Conservation (phyloP, 1,140 invertebrate species). For the Pseudomyrmex sp. region DNA sequence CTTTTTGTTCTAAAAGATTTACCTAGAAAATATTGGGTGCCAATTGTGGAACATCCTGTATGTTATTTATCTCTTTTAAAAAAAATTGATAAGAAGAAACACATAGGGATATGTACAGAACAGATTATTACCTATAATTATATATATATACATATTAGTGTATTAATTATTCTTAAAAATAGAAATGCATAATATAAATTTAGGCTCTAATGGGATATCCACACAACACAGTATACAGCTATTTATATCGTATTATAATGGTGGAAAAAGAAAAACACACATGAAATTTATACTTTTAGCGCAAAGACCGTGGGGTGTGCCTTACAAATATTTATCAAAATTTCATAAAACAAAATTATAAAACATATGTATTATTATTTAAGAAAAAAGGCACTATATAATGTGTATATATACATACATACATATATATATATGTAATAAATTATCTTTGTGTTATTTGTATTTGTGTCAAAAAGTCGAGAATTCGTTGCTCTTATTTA, state of each 20-base stretch:
- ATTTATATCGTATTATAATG: slow-evolving; percentile 79
- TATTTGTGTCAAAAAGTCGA: slow-evolving; percentile 73
- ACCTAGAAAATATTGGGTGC: no score
- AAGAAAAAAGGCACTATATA: slow-evolving; percentile 60
- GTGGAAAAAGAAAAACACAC: slow-evolving; percentile 59
- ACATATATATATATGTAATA: slow-evolving; percentile 70
- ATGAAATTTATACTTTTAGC: slow-evolving; percentile 73
- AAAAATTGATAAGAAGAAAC: slow-evolving; percentile 78
- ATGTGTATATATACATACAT: no score
- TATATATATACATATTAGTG: slow-evolving; percentile 69
- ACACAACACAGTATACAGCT: slow-evolving; percentile 75
- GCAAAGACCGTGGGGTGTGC: slow-evolving; percentile 82
- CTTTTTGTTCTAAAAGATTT: no score
- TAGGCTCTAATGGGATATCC: slow-evolving; percentile 67
- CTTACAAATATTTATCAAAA: slow-evolving; percentile 78
- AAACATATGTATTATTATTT: slow-evolving; percentile 73
- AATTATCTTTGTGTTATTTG: slow-evolving; percentile 72
- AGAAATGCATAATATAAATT: slow-evolving; percentile 71
- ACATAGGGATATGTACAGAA: slow-evolving; percentile 85
- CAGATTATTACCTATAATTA: slow-evolving; percentile 80
- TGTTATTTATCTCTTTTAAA: slow-evolving; percentile 78
- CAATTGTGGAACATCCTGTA: no score
- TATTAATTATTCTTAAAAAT: slow-evolving; percentile 80
- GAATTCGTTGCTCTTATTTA: slow-evolving; percentile 79
- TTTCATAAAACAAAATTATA: slow-evolving; percentile 73